Conservation (phyloP, 2,888 invertebrate genomes). For the Cephus pygmeus region DNA sequence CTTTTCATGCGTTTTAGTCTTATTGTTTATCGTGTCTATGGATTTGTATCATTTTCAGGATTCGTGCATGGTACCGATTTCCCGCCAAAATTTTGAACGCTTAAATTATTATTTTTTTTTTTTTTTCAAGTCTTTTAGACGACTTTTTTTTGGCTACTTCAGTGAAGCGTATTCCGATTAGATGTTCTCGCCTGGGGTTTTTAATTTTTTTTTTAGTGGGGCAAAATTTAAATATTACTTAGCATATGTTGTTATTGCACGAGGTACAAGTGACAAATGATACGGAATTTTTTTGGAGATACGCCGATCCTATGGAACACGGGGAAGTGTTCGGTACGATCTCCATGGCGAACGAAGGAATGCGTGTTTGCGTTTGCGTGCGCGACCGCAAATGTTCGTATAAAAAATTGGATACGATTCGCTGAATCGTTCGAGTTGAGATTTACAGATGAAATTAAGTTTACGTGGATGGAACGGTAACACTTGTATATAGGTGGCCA, state of each 20-base stretch:
- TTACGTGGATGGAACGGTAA: background rate
- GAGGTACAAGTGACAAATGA: background rate
- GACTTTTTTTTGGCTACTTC: background rate
- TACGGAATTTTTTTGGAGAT: background rate
- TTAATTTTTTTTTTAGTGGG: background rate
- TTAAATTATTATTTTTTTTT: too few relatives aligned
- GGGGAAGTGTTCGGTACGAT: background rate
- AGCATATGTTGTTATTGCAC: background rate
- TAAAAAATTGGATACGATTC: background rate
- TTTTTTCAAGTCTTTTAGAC: background rate
- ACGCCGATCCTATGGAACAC: background rate
- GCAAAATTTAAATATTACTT: background rate
- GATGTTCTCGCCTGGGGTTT: too few relatives aligned
- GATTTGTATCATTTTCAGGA: conserved; percentile 11
- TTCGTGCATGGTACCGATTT: background rate
- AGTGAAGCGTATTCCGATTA: too few relatives aligned
- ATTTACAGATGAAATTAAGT: background rate
- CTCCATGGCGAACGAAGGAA: background rate
- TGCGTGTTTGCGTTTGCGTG: background rate
- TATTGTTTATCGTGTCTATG: background rate
- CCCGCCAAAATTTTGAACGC: background rate
- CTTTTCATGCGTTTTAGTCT: conserved; percentile 8
- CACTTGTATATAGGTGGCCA: background rate
- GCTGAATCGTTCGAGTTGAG: background rate
- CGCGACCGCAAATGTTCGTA: background rate